Evolutionary conservation across 2,113 vertebrate species (phyloP), one percentile per base, ranked within the genome.

Genomic region (Conger conger): DNA sequence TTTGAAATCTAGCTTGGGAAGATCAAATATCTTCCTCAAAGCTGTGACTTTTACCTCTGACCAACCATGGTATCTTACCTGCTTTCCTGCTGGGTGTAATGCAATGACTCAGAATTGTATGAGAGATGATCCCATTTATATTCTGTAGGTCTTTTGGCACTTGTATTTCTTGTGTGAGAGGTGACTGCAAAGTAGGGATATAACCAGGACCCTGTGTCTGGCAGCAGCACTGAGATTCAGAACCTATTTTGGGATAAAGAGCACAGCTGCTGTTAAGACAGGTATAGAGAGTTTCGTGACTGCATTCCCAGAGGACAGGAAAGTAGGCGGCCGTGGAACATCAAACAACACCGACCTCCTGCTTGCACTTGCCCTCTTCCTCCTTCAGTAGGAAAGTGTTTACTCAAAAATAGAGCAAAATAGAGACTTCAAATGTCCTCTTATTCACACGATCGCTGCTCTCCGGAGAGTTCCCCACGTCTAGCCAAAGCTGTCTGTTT

Each of bases 321-420:
- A 40, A 38, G 13, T 42, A 18, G 78, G 78, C 38, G 37, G n/a
- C n/a, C n/a, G n/a, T n/a, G n/a, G 18, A 42, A 79, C 38, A 42
- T 79, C 23, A 79, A 38, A 38, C 18, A 23, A 15, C 78, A 79
- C 36, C 23, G 38, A 23, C 5, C 78, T 23, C 78, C 37, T 16
- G 9, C 30, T 37, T 4, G 4, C 33, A 37, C 18, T 18, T 35
- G 16, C 81, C 38, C 82, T 40, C 60, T 37, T 4, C 37, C 73
- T n/a, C 60, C 82, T 8, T 33, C 84, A 30, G n/a, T 15, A 73
- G 57, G 54, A 81, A 85, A 85, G 63, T 37, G 45, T 35, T 73
- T 68, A 81, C 79, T 54, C 82, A 73, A 85, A 81, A 84, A 84
- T 84, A 60, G 77, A 36, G 76, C 76, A 16, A 73, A 73, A 33